phyloP scores from a whole-genome alignment of 2,113 vertebrate species.

The Himantopus leucocephalus region DNA sequence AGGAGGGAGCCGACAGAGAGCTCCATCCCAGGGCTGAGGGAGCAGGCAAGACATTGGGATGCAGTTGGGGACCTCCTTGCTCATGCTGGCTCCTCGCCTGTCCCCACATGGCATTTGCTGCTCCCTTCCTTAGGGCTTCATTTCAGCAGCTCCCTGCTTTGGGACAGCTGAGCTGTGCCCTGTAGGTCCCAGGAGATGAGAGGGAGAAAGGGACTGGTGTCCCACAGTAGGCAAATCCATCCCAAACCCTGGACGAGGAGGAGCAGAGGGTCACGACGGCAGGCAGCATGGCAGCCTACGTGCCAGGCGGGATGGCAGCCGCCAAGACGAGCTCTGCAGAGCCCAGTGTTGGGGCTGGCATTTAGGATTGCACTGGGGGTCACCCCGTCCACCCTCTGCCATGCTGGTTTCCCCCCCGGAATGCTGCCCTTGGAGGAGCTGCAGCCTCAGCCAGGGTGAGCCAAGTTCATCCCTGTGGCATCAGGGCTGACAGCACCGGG shows the following conservation, averaged over 20 bases:
- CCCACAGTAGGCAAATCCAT: background rate
- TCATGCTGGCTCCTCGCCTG: background rate
- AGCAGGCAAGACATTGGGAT: background rate
- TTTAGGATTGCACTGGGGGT: background rate
- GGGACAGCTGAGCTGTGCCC: background rate
- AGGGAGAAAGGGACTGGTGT: background rate
- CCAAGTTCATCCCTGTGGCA: background rate
- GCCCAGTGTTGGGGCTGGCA: background rate
- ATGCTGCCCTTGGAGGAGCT: background rate
- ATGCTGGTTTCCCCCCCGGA: background rate
- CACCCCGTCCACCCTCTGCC: background rate
- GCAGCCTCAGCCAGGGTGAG: background rate
- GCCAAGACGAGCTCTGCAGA: background rate
- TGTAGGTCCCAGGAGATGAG: background rate
- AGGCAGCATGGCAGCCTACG: background rate
- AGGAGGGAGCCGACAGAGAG: background rate
- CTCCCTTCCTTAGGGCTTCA: background rate
- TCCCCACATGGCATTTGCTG: accelerated
- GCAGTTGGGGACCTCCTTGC: background rate
- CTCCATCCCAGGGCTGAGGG: background rate
- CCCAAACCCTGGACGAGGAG: background rate
- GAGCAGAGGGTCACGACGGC: background rate
- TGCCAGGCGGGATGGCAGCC: background rate
- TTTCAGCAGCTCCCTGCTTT: background rate
- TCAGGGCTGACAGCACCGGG: background rate